Base-by-base conservation (phyloP, 2,113 vertebrate species). In the Sterna hirundo region DNA sequence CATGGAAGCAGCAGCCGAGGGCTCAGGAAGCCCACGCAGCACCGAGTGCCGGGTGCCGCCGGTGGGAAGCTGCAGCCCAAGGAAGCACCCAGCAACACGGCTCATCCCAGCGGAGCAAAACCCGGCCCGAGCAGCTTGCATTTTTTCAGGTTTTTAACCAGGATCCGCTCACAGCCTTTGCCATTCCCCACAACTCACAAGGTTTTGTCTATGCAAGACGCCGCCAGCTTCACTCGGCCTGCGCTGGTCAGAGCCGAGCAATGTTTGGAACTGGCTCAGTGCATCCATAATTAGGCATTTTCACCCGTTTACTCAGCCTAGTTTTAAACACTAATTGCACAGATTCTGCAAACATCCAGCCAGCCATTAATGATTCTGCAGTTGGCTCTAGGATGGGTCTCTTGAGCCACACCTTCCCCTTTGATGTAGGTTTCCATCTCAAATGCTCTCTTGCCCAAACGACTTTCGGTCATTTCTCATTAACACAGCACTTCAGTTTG, bases 101-200 rank as follows among this genome's bases (percentile, higher is more conserved):
- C 15, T 18, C 52, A 6, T 5, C 69, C 84, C 69, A 44, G 46
- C 0, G 6, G 30, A 11, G 27, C 3, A 70, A 36, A 77, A 1
- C 9, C 30, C 80, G n/a, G 0, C 38, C 65, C 4, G 13, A 30
- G 55, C 61, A 58, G 55, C 74, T 7, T 5, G 44, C 20, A 49
- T 49, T 49, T 49, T 49, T 22, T 22, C 47, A 22, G 47, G 47
- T 49, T 49, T 49, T 49, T 49, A 18, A 2, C 22, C 69, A 6
- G 13, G 74, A 32, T 0, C 40, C 3, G 0, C 46, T 65, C 49
- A 5, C 65, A 23, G 8, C 10, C 22, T 34, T 0, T 2, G 44
- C 90, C 3, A 1, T 4, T 27, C 68, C 86, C 91, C 20, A 2
- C 34, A 12, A 15, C 14, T 19, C 36, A 5, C 64, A 2, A 17